Base-by-base conservation (phyloP, 1,140 invertebrate genomes). In the Chironomus striatipennis region DNA sequence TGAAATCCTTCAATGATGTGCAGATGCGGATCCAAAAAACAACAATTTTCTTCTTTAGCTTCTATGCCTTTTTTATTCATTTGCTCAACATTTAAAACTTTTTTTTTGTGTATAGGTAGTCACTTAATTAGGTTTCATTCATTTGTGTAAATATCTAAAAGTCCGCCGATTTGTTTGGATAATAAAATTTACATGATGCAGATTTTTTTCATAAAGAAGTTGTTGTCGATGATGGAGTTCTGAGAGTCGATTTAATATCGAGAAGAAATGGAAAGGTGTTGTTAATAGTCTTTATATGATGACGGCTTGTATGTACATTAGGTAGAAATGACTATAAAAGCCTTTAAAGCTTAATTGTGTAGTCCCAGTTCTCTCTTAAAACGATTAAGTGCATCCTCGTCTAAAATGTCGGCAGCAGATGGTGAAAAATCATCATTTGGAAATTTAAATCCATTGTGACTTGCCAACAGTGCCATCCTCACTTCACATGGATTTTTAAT, bases 401-500 rank as follows among this genome's bases (percentile, higher is more conserved):
- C 65, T 10, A 70, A 7, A 1, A 20, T 18, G n/a, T 18, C 65
- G 20, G 65, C 65, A 20, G 65, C 65, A 18, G 65, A 20, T 70
- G 65, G 18, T 20, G 65, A 2, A 21, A 18, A 70, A 20, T 70
- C 65, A 18, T 70, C 65, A 70, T 20, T 70, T 2, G 20, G 18
- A 9, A 70, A 18, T 21, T 70, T 70, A 18, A 70, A 70, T 12
- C n/a, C n/a, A 18, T 70, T 70, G 65, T 70, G 65, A 21, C 20
- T 70, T 70, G 65, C n/a, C 18, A 70, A 17, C 65, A 70, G 18
- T 21, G 65, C 65, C 18, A 18, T 18, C 18, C 65, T 20, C 65
- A 70, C 17, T 18, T 70, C 65, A 17, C 65, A 70, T 20, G 65
- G 65, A 70, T 70, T 70, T 21, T 70, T 70, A 17, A 70, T 70